Percentiles rank a stretch among this genome's conserved stretches.
These are phyloP conservation scores for Leptosomus discolor DNA, from an alignment of 2,113 vertebrate species.

Conservation along the genomic window DNA sequence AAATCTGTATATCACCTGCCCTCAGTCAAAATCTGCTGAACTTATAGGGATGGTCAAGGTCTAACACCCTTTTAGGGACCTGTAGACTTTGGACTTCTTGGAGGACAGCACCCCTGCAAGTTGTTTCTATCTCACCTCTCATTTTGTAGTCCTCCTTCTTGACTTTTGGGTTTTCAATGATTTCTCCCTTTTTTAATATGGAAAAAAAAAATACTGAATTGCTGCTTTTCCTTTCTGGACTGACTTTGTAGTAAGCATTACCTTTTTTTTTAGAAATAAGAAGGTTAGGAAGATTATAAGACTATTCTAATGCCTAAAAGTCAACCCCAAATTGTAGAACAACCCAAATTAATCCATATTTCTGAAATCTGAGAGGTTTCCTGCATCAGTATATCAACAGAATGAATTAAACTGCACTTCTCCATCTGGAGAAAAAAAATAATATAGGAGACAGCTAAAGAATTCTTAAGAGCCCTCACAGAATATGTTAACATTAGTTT, in stretches of 20 bases:
- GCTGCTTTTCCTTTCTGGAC: background rate
- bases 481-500: background rate
- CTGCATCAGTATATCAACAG: background rate
- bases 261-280: background rate
- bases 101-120: accelerated
- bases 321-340: background rate
- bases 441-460: background rate
- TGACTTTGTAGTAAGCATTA: background rate
- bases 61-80: background rate
- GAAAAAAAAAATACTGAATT: background rate
- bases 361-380: background rate
- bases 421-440: background rate
- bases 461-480: background rate
- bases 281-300: background rate
- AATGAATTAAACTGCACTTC: background rate
- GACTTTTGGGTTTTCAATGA: background rate
- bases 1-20: background rate
- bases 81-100: background rate
- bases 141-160: background rate
- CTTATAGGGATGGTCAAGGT: background rate
- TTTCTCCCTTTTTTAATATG: background rate
- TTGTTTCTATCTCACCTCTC: background rate
- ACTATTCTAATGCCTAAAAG: background rate
- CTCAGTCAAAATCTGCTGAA: background rate
- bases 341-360: background rate